Percentiles rank a stretch among this genome's conserved stretches.
phyloP scores from a whole-genome alignment of 2,113 vertebrate genomes.

The Anguilla japonica region DNA sequence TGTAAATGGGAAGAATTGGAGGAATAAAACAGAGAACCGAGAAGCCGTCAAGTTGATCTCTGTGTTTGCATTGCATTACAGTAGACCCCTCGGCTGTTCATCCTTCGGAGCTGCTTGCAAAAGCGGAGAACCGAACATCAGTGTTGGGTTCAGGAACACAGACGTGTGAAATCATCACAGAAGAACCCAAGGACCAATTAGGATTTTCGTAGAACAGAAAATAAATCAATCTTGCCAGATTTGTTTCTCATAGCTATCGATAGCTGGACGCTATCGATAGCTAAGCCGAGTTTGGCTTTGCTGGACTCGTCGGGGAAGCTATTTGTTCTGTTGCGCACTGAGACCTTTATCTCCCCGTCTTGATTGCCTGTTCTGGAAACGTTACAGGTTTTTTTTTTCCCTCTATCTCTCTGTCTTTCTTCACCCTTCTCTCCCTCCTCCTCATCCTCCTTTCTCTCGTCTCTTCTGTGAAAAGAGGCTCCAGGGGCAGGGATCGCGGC shows the following conservation, averaged over 20 bases:
- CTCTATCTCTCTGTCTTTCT: too few relatives aligned
- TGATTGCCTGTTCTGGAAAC: conserved; percentile 8
- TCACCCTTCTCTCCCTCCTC: too few relatives aligned
- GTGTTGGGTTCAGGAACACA: neutral
- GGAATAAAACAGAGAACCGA: too few relatives aligned
- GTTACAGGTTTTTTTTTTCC: conserved; percentile 3
- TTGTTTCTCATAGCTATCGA: neutral
- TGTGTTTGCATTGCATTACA: too few relatives aligned
- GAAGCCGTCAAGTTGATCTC: neutral
- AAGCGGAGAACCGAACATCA: too few relatives aligned
- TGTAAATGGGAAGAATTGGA: too few relatives aligned
- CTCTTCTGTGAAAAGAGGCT: conserved; percentile 9
- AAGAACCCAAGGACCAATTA: neutral
- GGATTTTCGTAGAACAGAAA: conserved; percentile 16
- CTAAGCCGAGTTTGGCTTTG: conserved; percentile 3
- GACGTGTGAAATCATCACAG: neutral
- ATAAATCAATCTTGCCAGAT: conserved; percentile 3
- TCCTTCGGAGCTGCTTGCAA: too few relatives aligned
- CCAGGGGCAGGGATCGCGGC: conserved; percentile 34
- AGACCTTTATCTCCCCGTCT: conserved; percentile 19
- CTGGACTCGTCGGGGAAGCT: conserved; percentile 3
- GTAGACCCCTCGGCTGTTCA: neutral
- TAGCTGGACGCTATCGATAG: conserved; percentile 6
- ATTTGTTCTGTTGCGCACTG: neutral
- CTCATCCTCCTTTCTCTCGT: conserved; percentile 33